Percentiles rank a stretch among this genome's conserved stretches.
Conservation (phyloP, 1,140 invertebrate genomes). For the Arctopsyche grandis region DNA sequence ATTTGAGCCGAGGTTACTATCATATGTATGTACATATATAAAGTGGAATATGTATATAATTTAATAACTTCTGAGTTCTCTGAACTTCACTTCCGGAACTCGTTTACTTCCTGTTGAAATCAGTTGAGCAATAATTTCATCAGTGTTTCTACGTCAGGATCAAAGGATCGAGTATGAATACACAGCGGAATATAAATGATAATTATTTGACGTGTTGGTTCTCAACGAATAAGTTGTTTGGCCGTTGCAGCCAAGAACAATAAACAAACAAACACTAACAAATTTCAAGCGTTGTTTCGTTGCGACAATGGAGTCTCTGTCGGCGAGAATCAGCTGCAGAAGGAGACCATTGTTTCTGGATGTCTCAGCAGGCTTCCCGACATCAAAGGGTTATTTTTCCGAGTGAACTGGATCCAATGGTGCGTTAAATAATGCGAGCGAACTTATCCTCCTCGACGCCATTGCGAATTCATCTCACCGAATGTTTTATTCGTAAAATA, state of each 20-base stretch:
- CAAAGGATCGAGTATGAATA: background rate
- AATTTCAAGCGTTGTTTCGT: slow-evolving; percentile 14
- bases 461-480: too few species aligned
- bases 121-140: background rate
- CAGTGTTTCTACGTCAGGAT: background rate
- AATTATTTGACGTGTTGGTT: too few species aligned
- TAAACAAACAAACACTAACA: slow-evolving; percentile 1
- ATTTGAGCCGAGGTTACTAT: too few species aligned
- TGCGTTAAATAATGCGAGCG: too few species aligned
- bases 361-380: too few species aligned
- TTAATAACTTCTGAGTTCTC: background rate
- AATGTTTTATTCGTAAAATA: too few species aligned
- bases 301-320: background rate
- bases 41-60: background rate
- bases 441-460: too few species aligned
- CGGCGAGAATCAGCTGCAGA: too few species aligned
- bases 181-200: background rate
- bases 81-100: background rate
- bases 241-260: background rate
- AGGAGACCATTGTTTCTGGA: too few species aligned
- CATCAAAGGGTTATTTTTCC: too few species aligned
- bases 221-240: background rate
- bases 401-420: too few species aligned
- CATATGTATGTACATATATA: too few species aligned
- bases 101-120: background rate